A percentile compares a stretch with the other conserved stretches of the same genome.
These are phyloP conservation scores for Panthera tigris DNA, from an alignment of 2,113 vertebrate genomes.

Conservation along the genomic window DNA sequence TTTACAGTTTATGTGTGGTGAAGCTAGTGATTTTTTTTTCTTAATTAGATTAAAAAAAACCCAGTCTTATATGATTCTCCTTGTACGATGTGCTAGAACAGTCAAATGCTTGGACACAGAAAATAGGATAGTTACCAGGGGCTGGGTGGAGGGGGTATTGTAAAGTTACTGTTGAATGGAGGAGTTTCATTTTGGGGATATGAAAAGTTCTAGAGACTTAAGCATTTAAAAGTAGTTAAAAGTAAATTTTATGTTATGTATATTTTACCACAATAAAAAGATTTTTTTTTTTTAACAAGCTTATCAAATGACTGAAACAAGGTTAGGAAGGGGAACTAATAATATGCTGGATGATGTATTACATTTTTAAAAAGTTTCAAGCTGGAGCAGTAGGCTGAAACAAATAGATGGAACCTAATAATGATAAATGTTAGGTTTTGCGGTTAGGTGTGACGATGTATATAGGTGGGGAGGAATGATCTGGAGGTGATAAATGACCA, in stretches of 20 bases:
- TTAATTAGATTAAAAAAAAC: neutral
- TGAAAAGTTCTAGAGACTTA: neutral
- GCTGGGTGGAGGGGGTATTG: neutral
- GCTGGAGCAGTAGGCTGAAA: neutral
- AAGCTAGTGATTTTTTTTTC: neutral
- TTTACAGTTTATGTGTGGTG: no score
- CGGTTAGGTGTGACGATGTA: neutral
- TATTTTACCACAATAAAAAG: neutral
- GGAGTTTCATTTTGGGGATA: neutral
- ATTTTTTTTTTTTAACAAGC: neutral
- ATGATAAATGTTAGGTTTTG: neutral
- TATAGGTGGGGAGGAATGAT: neutral
- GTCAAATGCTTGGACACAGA: neutral
- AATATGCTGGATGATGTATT: neutral
- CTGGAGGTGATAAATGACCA: neutral
- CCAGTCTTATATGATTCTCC: neutral
- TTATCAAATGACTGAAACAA: neutral
- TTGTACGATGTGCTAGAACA: neutral
- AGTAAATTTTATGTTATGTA: neutral
- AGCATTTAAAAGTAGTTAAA: neutral
- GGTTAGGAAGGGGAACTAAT: neutral
- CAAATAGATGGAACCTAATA: neutral
- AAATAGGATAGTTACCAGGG: neutral
- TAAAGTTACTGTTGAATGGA: neutral
- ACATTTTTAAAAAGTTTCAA: constrained; percentile 3